phyloP scores from a whole-genome alignment of 2,888 invertebrate species.

The Pyrrhosoma nymphula region DNA sequence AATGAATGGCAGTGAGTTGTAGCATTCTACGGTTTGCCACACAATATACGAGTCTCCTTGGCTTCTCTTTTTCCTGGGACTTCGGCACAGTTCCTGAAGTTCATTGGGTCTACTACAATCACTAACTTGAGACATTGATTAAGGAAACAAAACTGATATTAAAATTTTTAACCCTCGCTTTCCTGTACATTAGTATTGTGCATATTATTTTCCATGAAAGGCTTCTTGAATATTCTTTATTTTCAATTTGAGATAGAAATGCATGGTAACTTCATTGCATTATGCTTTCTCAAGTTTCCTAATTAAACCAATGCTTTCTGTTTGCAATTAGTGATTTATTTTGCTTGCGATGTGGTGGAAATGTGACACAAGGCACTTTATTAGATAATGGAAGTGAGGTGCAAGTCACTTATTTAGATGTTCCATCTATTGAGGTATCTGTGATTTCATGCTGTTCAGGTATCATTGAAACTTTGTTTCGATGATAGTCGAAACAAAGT shows the following conservation, averaged over 20 bases:
- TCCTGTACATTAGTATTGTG: conserved; percentile 6
- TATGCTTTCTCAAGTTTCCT: conserved; percentile 18
- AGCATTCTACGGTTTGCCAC: conserved; percentile 33
- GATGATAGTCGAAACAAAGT: neutral
- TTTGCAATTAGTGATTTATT: conserved; percentile 45
- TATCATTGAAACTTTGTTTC: conserved; percentile 6
- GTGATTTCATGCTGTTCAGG: conserved; percentile 50
- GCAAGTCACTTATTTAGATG: conserved; percentile 36
- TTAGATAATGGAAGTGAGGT: neutral
- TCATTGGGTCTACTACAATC: conserved; percentile 31
- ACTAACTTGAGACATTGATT: conserved; percentile 28
- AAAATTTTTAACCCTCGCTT: conserved; percentile 39
- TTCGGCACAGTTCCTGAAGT: conserved; percentile 55
- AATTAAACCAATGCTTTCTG: conserved; percentile 23
- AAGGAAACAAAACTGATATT: conserved; percentile 40
- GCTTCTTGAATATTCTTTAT: neutral
- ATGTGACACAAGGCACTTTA: neutral
- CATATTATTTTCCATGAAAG: conserved; percentile 31
- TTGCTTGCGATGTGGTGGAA: conserved; percentile 43
- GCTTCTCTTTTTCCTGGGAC: conserved; percentile 37
- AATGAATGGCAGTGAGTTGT: conserved; percentile 40
- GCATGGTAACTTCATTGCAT: conserved; percentile 28
- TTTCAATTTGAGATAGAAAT: neutral
- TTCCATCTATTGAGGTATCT: conserved; percentile 52
- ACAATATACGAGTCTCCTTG: conserved; percentile 44